Evolutionary conservation across 2,113 vertebrate genomes (phyloP), one percentile per base, ranked within the genome.

Genomic region (Thryonomys swinderianus): DNA sequence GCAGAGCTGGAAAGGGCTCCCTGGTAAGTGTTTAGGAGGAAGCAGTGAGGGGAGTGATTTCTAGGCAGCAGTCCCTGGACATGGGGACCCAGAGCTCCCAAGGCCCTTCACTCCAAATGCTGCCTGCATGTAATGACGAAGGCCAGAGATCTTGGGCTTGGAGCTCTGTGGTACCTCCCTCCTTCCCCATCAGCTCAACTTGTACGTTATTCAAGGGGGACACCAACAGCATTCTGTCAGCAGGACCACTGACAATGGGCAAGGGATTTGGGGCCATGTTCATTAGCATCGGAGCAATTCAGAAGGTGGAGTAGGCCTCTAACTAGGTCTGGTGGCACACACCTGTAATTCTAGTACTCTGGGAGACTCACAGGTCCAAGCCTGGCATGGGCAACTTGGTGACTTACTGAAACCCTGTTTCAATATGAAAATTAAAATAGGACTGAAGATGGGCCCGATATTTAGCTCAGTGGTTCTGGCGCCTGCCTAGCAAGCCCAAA

Each of bases 81-180:
- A 74, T 0, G 1, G 74, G 86, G 59, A 66, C 64, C 69, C 74
- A 80, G 55, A 74, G 51, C 34, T 80, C 12, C 32, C 59, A 30
- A 27, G 21, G 53, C 32, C n/a, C 40, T 64, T 7, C 37, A 88
- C 32, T 30, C 42, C 73, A 67, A 61, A 12, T 0, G 21, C 34
- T 40, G 13, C 48, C 85, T 53, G 1, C 3, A 14, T 10, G 1
- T 8, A 2, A 5, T 3, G 14, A 25, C n/a, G 12, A 62, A 25
- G 27, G 3, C 34, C 5, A 51, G 48, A 69, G 61, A 25, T n/a
- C 32, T 57, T 11, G 27, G 42, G 59, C 25, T 67, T 20, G 11
- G 62, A 37, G 59, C 82, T 57, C 66, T 37, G 61, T 25, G 64
- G 37, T 80, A 2, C 23, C 80, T 81, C 53, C n/a, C 55, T 59